These are phyloP conservation scores for Sturmia bella DNA, from an alignment of 2,888 invertebrate genomes.

Conservation along the genomic window DNA sequence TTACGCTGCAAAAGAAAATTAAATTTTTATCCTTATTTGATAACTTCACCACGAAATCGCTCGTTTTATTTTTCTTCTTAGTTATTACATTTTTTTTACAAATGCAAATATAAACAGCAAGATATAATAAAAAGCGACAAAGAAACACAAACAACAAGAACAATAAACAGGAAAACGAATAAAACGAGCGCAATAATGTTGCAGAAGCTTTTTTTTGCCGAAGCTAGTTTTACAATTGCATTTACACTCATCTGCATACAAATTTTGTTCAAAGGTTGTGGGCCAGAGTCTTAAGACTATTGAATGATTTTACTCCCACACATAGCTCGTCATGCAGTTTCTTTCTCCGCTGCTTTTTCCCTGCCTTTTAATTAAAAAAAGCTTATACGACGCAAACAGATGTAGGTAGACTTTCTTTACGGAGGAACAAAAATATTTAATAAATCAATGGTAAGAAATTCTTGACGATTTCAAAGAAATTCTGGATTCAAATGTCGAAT, in stretches of 20 bases:
- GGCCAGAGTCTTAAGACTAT: slow-evolving; percentile 28
- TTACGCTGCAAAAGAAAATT: slow-evolving; percentile 47
- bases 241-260: slow-evolving; percentile 56
- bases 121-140: slow-evolving; percentile 2
- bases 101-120: slow-evolving; percentile 31
- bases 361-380: too few species aligned
- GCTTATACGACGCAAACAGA: too few species aligned
- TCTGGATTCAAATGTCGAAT: too few species aligned
- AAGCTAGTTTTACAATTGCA: slow-evolving; percentile 57
- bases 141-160: slow-evolving; percentile 37
- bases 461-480: too few species aligned
- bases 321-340: neutral
- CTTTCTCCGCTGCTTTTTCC: too few species aligned
- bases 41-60: slow-evolving; percentile 62
- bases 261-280: neutral
- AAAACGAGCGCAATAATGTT: slow-evolving; percentile 58
- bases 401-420: too few species aligned
- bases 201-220: slow-evolving; percentile 51
- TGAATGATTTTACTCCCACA: neutral
- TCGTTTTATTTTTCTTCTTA: neutral
- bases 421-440: too few species aligned
- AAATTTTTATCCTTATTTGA: slow-evolving; percentile 63
- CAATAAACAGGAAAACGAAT: slow-evolving; percentile 43
- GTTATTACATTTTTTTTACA: slow-evolving; percentile 36
- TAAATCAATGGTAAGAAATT: too few species aligned